These are phyloP conservation scores for Champsocephalus esox DNA, from an alignment of 2,797 vertebrate genomes.

Conservation along the genomic window DNA sequence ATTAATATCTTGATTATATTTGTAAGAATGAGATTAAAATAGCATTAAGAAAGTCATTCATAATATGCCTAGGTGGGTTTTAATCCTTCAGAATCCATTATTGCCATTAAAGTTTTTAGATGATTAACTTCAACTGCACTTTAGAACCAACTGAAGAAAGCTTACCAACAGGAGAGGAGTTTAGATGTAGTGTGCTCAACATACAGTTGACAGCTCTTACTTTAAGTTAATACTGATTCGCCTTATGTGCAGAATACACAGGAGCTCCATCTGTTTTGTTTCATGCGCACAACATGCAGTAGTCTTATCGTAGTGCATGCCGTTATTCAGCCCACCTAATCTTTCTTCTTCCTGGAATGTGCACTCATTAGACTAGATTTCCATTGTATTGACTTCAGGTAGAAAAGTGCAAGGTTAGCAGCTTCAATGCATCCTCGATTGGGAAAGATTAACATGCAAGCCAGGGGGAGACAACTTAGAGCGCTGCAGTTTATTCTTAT, in stretches of 20 bases:
- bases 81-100: conserved; percentile 4
- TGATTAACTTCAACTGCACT: not conserved
- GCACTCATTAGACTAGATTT: conserved; percentile 63
- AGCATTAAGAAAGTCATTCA: not conserved
- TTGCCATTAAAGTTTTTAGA: not conserved
- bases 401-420: conserved; percentile 61
- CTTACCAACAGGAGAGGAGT: not conserved
- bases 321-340: conserved; percentile 37
- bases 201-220: not conserved
- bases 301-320: too few relatives aligned
- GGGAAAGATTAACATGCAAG: conserved; percentile 67
- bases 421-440: conserved; percentile 38
- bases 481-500: conserved; percentile 56
- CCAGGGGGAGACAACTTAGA: conserved; percentile 57
- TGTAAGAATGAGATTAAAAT: conserved; percentile 13
- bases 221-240: not conserved
- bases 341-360: conserved; percentile 40
- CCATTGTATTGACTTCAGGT: conserved; percentile 67
- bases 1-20: not conserved
- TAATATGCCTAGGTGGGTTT: not conserved
- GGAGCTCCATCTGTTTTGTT: conserved; percentile 1
- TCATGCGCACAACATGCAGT: not conserved
- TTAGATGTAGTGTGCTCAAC: not conserved
- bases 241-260: not conserved
- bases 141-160: not conserved